Evolutionary conservation across 2,113 vertebrate genomes (phyloP).

Genomic region (Todiramphus saurophagus): DNA sequence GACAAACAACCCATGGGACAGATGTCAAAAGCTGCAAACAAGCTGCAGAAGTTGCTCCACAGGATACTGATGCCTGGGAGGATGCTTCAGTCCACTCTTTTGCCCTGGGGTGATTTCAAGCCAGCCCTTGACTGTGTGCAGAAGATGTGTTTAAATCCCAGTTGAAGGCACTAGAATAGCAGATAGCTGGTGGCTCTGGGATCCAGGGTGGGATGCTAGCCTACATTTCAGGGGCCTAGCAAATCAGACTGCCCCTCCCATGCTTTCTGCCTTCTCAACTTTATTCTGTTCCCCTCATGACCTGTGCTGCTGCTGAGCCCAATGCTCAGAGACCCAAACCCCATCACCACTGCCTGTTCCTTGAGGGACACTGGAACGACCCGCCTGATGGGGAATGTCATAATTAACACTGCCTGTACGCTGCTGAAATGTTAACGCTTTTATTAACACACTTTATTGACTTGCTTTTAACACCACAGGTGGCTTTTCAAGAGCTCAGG

Average conservation of each 20-base stretch:
- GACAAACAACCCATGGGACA: background rate
- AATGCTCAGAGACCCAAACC: background rate
- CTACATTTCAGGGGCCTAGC: background rate
- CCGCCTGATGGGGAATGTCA: background rate
- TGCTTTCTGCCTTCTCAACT: background rate
- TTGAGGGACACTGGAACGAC: background rate
- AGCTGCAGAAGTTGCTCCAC: background rate
- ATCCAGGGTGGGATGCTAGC: background rate
- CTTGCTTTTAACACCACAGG: slow-evolving; percentile 67
- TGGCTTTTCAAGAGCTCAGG: slow-evolving; percentile 51
- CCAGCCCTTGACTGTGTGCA: background rate
- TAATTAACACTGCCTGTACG: background rate
- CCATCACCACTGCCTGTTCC: background rate
- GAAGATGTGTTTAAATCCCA: background rate
- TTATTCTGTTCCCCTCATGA: background rate
- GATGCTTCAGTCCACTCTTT: background rate
- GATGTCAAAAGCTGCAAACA: background rate
- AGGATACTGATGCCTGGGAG: background rate
- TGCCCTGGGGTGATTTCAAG: background rate
- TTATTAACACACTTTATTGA: slow-evolving; percentile 44
- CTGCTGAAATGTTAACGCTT: slow-evolving; percentile 28
- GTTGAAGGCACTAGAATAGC: background rate
- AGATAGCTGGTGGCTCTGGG: background rate
- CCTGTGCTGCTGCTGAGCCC: background rate
- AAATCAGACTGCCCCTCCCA: background rate